Conservation (phyloP, 2,888 invertebrate species). For the Drosophila lacicola region DNA sequence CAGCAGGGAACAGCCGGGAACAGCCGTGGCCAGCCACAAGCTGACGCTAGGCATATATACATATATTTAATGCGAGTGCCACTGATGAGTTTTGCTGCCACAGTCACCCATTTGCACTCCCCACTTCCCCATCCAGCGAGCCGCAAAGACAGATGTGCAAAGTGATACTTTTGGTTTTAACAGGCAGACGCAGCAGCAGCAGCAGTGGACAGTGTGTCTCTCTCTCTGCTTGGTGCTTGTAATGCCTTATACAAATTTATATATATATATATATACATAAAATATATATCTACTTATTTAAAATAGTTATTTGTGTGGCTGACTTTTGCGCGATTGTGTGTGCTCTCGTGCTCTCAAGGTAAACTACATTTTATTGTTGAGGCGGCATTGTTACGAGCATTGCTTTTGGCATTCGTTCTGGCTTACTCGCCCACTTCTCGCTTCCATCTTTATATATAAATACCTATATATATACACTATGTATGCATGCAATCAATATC, state of each 20-base stretch:
- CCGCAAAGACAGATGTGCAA: constrained; percentile 52
- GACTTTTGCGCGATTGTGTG: constrained; percentile 35
- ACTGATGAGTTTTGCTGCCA: constrained; percentile 56
- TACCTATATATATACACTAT: constrained; percentile 16
- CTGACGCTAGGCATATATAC: constrained; percentile 1
- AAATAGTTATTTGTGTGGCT: constrained; percentile 63
- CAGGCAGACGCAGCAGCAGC: constrained; percentile 22
- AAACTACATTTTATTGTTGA: constrained; percentile 80
- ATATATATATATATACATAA: constrained; percentile 3
- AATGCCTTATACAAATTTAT: constrained; percentile 68
- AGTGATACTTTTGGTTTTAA: constrained; percentile 56
- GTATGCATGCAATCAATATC: constrained; percentile 46
- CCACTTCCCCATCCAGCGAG: neutral
- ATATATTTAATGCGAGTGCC: constrained; percentile 53
- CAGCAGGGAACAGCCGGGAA: constrained; percentile 4
- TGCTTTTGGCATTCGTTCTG: constrained; percentile 76
- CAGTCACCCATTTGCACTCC: constrained; percentile 6
- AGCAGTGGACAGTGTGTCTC: constrained; percentile 24
- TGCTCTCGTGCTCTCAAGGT: constrained; percentile 74
- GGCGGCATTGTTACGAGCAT: constrained; percentile 75
- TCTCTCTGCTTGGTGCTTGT: constrained; percentile 48
- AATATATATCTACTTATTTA: constrained; percentile 70
- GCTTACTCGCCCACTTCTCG: constrained; percentile 68
- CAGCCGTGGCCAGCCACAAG: constrained; percentile 1
- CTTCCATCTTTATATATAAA: constrained; percentile 27